These are phyloP conservation scores for Charadrius vociferus DNA, from an alignment of 2,113 vertebrate genomes.

Conservation along the genomic window DNA sequence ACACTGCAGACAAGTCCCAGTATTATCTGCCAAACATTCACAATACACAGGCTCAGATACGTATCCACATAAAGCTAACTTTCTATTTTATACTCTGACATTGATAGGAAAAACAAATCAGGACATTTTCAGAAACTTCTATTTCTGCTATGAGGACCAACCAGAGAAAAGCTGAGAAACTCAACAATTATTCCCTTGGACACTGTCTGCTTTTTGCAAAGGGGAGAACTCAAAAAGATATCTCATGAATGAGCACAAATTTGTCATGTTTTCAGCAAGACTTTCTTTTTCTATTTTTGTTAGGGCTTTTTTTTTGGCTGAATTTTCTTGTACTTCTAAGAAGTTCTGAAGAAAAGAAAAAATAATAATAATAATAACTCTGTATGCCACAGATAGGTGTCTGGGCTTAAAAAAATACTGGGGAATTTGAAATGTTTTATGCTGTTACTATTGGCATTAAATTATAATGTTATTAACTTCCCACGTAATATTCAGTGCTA, in stretches of 20 bases:
- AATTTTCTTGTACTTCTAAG: background rate
- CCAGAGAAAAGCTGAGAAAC: background rate
- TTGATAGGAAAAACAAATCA: background rate
- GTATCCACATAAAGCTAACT: background rate
- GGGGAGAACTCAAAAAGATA: background rate
- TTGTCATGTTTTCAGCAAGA: background rate
- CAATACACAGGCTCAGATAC: background rate
- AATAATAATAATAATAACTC: background rate
- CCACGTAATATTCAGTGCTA: background rate
- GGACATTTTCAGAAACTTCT: background rate
- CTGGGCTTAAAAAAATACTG: background rate
- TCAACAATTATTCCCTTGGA: background rate
- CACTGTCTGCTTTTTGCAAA: background rate
- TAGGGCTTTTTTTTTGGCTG: background rate
- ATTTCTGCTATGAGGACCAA: background rate
- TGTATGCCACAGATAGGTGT: background rate
- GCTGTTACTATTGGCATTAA: background rate
- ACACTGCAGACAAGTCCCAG: background rate
- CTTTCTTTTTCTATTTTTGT: background rate
- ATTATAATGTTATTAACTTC: background rate
- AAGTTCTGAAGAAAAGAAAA: background rate
- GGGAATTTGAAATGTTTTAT: background rate
- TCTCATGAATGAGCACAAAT: background rate
- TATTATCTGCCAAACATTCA: background rate
- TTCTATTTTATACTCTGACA: background rate